Percentiles rank a stretch among this genome's conserved stretches.
phyloP scores from a whole-genome alignment of 2,888 invertebrate species.

The Anoplius nigerrimus region DNA sequence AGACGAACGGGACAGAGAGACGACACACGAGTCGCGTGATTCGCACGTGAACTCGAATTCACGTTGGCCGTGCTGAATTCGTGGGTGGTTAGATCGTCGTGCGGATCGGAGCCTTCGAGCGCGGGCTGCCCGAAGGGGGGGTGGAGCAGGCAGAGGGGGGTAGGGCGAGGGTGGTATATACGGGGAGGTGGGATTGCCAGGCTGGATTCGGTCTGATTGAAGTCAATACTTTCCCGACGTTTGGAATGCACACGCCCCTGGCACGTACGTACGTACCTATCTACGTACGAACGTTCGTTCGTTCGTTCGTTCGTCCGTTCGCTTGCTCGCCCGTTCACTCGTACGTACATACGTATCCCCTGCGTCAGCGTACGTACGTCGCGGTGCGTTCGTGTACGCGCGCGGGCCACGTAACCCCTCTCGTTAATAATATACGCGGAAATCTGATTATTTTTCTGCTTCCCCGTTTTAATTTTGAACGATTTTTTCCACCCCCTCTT shows the following conservation, averaged over 20 bases:
- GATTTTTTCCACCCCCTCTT: slow-evolving; percentile 50
- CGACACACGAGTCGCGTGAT: slow-evolving; percentile 41
- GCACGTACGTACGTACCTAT: slow-evolving; percentile 11
- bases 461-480: slow-evolving; percentile 71
- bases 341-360: slow-evolving; percentile 38
- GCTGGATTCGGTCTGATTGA: slow-evolving; percentile 59
- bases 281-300: background rate
- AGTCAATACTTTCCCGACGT: slow-evolving; percentile 67
- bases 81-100: slow-evolving; percentile 29
- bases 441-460: slow-evolving; percentile 74
- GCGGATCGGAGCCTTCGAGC: slow-evolving; percentile 21
- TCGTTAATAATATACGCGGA: slow-evolving; percentile 72
- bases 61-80: slow-evolving; percentile 47
- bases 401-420: slow-evolving; percentile 33
- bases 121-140: slow-evolving; percentile 9
- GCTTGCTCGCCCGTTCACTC: slow-evolving; percentile 43
- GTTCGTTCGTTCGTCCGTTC: slow-evolving; percentile 44
- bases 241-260: slow-evolving; percentile 35
- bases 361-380: too few species aligned
- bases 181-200: slow-evolving; percentile 37
- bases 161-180: slow-evolving; percentile 24
- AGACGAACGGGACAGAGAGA: slow-evolving; percentile 9
- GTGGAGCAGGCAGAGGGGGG: slow-evolving; percentile 12
- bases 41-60: slow-evolving; percentile 49
- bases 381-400: too few species aligned